phyloP scores from a whole-genome alignment of 2,113 vertebrate genomes.

The Phrynosoma platyrhinos region DNA sequence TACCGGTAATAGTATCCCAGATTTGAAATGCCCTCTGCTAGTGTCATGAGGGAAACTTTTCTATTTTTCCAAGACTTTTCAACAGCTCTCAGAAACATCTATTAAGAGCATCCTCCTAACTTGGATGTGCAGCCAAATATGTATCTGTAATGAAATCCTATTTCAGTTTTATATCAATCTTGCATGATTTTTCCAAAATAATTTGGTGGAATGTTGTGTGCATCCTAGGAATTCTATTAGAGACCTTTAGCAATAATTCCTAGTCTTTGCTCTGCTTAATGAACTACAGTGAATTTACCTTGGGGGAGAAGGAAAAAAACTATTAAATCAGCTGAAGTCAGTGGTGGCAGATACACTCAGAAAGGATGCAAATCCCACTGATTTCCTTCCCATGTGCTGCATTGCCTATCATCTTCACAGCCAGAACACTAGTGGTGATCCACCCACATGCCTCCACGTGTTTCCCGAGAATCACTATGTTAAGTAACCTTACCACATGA shows the following conservation, averaged over 20 bases:
- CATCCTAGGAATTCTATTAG: background rate
- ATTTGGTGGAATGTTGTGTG: background rate
- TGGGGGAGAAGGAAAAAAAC: background rate
- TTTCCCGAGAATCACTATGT: background rate
- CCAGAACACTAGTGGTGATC: background rate
- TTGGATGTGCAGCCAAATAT: background rate
- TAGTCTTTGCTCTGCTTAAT: too few relatives aligned
- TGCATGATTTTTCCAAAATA: background rate
- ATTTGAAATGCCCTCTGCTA: too few relatives aligned
- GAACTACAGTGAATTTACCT: too few relatives aligned
- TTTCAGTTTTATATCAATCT: background rate
- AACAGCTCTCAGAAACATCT: background rate
- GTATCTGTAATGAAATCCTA: background rate
- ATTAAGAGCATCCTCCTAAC: background rate
- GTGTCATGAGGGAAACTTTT: too few relatives aligned
- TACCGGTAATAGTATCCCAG: too few relatives aligned
- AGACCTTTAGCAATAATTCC: too few relatives aligned
- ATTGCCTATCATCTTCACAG: background rate
- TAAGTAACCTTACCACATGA: background rate
- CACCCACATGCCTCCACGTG: background rate
- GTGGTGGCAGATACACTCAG: background rate
- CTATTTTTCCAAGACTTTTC: too few relatives aligned
- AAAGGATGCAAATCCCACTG: background rate
- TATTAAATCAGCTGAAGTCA: background rate
- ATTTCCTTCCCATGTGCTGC: background rate